Conservation (phyloP, 2,113 vertebrate species). For the Gorsachius goisagi region DNA sequence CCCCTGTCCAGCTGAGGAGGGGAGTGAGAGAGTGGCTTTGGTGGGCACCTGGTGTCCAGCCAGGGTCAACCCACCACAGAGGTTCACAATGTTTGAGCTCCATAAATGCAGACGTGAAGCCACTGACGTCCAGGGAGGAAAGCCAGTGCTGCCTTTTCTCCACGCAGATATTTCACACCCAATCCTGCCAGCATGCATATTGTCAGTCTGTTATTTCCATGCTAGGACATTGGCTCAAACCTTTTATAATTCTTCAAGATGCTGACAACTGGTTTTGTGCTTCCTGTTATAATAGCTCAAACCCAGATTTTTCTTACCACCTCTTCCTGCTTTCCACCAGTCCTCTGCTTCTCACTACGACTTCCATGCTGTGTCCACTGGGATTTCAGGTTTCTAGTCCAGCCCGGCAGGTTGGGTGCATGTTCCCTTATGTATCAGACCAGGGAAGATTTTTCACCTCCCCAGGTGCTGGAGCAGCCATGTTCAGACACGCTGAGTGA, state of each 20-base stretch:
- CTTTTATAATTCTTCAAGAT: neutral
- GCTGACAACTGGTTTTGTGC: neutral
- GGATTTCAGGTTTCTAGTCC: neutral
- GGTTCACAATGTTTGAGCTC: neutral
- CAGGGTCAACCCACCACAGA: neutral
- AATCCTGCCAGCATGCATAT: neutral
- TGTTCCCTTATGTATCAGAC: neutral
- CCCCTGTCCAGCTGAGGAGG: too few species aligned
- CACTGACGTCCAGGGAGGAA: neutral
- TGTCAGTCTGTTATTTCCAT: neutral
- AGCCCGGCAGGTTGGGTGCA: neutral
- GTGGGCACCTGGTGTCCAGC: too few species aligned
- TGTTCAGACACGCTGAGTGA: neutral
- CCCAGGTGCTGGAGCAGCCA: accelerated
- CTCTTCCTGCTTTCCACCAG: neutral
- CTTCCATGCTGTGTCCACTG: neutral
- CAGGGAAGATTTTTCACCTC: neutral
- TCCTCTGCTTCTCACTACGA: neutral
- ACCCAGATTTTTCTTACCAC: neutral
- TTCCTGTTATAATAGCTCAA: neutral
- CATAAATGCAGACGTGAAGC: neutral
- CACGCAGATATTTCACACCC: accelerated
- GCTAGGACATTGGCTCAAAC: neutral
- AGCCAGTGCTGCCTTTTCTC: neutral
- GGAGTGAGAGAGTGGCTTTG: too few species aligned